Percentiles rank a stretch among this genome's conserved stretches.
These are phyloP conservation scores for Myotis lucifugus DNA, from an alignment of 2,113 vertebrate genomes.

Conservation along the genomic window DNA sequence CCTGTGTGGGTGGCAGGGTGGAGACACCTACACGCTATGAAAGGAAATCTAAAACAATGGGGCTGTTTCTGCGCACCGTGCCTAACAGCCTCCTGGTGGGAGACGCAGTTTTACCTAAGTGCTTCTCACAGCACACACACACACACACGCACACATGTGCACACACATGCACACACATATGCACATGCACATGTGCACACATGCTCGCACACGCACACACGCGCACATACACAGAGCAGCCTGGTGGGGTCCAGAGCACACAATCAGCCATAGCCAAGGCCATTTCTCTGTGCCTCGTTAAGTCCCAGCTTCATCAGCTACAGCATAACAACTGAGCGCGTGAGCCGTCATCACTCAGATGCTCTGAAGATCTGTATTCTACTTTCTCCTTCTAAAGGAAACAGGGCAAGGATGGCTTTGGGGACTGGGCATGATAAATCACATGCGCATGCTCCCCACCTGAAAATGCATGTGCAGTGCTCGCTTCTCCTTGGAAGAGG, in stretches of 20 bases:
- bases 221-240: not conserved
- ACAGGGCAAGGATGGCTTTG: slow-evolving; percentile 35
- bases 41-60: slow-evolving; percentile 91
- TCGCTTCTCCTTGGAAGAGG: not conserved
- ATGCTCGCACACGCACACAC: too few species aligned
- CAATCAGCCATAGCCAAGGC: slow-evolving; percentile 55
- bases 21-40: slow-evolving; percentile 91
- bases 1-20: slow-evolving; percentile 91
- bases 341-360: slow-evolving; percentile 43
- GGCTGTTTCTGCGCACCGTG: slow-evolving; percentile 80
- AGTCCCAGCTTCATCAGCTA: slow-evolving; percentile 42
- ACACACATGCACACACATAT: not conserved
- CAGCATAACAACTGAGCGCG: slow-evolving; percentile 40
- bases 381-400: slow-evolving; percentile 4
- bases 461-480: slow-evolving; percentile 30
- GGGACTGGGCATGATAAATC: not conserved
- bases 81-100: slow-evolving; percentile 83
- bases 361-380: slow-evolving; percentile 57
- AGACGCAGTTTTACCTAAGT: slow-evolving; percentile 83
- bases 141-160: too few species aligned
- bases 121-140: slow-evolving; percentile 28
- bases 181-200: not conserved
- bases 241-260: slow-evolving; percentile 70
- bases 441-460: not conserved
- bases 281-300: slow-evolving; percentile 80